Conservation (phyloP, 2,797 vertebrate species). For the Gymnoscopelus microlampas region DNA sequence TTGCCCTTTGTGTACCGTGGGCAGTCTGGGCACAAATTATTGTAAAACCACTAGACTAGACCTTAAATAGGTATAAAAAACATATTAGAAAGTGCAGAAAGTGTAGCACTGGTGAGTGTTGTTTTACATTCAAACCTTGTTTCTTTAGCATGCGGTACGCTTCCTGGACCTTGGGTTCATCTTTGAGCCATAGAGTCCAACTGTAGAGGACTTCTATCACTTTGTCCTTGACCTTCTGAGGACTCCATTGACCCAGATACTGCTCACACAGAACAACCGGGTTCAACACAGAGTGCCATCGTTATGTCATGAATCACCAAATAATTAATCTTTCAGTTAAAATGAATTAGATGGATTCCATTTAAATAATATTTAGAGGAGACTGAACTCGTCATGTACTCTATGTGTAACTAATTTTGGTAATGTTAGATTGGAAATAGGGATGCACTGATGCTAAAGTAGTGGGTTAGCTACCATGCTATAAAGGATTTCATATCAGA, state of each 20-base stretch:
- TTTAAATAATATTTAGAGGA: too few species aligned
- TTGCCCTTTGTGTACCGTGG: too few species aligned
- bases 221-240: slow-evolving; percentile 86
- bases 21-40: too few species aligned
- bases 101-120: neutral
- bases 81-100: neutral
- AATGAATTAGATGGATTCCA: too few species aligned
- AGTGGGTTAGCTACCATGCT: too few species aligned
- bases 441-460: too few species aligned
- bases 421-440: too few species aligned
- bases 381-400: too few species aligned
- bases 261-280: slow-evolving; percentile 39
- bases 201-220: slow-evolving; percentile 89
- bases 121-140: slow-evolving; percentile 81
- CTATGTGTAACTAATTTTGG: too few species aligned
- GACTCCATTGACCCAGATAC: slow-evolving; percentile 87
- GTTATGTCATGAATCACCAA: neutral
- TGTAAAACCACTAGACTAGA: neutral
- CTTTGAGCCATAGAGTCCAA: slow-evolving; percentile 93
- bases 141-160: slow-evolving; percentile 94
- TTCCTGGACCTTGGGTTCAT: slow-evolving; percentile 87
- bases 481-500: too few species aligned
- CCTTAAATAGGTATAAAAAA: neutral
- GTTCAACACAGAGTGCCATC: neutral
- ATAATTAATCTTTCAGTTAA: too few species aligned